Evolutionary conservation across 2,888 invertebrate genomes (phyloP).

Genomic region (Chaitophorus viminalis): DNA sequence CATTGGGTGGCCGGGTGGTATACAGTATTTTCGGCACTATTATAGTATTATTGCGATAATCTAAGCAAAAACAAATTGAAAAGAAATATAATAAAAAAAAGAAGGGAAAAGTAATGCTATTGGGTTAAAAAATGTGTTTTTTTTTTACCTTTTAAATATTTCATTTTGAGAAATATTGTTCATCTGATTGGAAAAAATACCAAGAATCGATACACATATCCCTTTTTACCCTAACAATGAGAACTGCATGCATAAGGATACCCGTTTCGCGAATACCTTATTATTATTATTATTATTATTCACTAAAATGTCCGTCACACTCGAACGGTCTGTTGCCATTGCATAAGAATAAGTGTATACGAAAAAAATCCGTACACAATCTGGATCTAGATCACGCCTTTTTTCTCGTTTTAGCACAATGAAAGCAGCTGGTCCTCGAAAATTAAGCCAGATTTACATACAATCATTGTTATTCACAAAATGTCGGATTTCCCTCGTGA

Average conservation of each 20-base stretch:
- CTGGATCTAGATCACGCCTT: slow-evolving; percentile 61
- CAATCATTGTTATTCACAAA: slow-evolving; percentile 58
- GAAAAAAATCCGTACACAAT: slow-evolving; percentile 32
- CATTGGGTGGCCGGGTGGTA: slow-evolving; percentile 43
- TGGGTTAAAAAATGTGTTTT: slow-evolving; percentile 39
- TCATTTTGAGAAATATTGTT: slow-evolving; percentile 59
- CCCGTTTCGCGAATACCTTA: slow-evolving; percentile 60
- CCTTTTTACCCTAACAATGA: slow-evolving; percentile 60
- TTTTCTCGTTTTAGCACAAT: slow-evolving; percentile 54
- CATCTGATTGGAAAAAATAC: slow-evolving; percentile 61
- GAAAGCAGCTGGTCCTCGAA: slow-evolving; percentile 58
- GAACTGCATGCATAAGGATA: slow-evolving; percentile 4
- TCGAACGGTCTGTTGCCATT: slow-evolving; percentile 55
- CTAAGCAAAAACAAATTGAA: slow-evolving; percentile 6
- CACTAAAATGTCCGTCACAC: slow-evolving; percentile 62
- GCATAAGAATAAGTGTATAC: slow-evolving; percentile 33
- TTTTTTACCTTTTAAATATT: slow-evolving; percentile 57
- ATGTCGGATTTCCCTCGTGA: slow-evolving; percentile 45
- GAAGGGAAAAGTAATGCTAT: slow-evolving; percentile 4
- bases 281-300: slow-evolving; percentile 61
- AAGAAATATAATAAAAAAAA: background rate
- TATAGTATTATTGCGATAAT: slow-evolving; percentile 11
- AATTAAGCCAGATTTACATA: slow-evolving; percentile 62
- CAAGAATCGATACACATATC: slow-evolving; percentile 54
- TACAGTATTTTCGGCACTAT: background rate